phyloP scores from a whole-genome alignment of 2,113 vertebrate species.

The Psittacula cyanocephala region DNA sequence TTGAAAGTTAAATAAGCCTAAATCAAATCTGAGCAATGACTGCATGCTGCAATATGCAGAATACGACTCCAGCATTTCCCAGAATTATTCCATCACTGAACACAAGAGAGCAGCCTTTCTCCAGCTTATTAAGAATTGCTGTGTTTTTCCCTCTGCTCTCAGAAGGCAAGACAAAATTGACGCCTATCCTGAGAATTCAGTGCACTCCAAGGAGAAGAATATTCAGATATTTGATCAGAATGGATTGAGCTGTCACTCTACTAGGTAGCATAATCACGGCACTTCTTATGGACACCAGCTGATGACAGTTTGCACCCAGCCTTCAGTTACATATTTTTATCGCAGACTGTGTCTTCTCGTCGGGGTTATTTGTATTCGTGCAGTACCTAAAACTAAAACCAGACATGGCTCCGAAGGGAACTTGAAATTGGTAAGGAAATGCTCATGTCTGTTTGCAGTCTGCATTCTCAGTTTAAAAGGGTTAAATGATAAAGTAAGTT shows the following conservation, averaged over 20 bases:
- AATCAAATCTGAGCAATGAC: accelerated
- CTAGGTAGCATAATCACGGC: background rate
- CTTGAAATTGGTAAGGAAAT: background rate
- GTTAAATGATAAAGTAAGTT: background rate
- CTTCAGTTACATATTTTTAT: background rate
- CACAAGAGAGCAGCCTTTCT: slow-evolving; percentile 61
- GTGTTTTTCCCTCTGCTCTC: background rate
- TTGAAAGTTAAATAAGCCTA: background rate
- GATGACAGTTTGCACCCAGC: background rate
- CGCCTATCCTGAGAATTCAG: background rate
- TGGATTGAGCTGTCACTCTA: background rate
- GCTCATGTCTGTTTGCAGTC: background rate
- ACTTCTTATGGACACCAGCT: background rate
- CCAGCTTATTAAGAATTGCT: background rate
- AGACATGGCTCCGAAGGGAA: background rate
- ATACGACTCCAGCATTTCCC: background rate
- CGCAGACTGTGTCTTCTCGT: background rate
- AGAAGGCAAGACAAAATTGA: background rate
- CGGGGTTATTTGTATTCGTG: background rate
- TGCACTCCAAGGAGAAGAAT: background rate
- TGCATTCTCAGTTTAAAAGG: background rate
- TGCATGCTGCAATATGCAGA: background rate
- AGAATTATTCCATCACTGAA: background rate
- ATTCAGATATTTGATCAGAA: background rate
- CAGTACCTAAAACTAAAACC: background rate